Percentiles rank a stretch among this genome's conserved stretches.
Evolutionary conservation across 1,140 invertebrate species (phyloP).

Genomic region (Tribolium madens): DNA sequence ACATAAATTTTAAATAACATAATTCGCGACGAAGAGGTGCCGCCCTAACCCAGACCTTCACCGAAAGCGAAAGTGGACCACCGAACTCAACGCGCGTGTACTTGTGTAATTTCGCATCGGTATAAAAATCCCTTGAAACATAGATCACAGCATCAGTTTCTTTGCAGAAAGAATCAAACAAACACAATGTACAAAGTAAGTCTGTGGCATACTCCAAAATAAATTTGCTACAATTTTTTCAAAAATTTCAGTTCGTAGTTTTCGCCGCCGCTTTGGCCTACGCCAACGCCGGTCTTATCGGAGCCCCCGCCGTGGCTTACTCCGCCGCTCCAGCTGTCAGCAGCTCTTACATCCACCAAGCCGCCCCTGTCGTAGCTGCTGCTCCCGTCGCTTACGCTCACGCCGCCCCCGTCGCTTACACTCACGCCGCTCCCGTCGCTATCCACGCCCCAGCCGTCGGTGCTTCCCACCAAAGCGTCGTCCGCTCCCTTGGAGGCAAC

Average conservation of each 20-base stretch:
- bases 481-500: constrained; percentile 69
- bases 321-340: constrained; percentile 49
- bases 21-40: constrained; percentile 29
- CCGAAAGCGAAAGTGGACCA: constrained; percentile 54
- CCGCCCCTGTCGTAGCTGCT: constrained; percentile 56
- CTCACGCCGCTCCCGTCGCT: constrained; percentile 64
- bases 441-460: constrained; percentile 68
- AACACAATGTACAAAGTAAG: constrained; percentile 52
- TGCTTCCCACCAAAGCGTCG: constrained; percentile 69
- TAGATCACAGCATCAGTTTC: constrained; percentile 50
- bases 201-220: neutral
- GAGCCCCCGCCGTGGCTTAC: constrained; percentile 46
- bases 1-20: constrained; percentile 27
- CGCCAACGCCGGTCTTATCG: constrained; percentile 58
- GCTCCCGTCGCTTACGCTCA: constrained; percentile 52
- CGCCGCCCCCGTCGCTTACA: constrained; percentile 36
- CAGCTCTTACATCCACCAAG: constrained; percentile 50
- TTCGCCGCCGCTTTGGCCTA: constrained; percentile 58
- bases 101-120: constrained; percentile 38
- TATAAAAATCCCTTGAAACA: constrained; percentile 45
- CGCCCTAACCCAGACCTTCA: constrained; percentile 56
- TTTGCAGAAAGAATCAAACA: constrained; percentile 7
- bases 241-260: constrained; percentile 58
- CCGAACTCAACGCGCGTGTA: constrained; percentile 38
- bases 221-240: constrained; percentile 40